Percentiles rank a stretch among this genome's conserved stretches.
Conservation (phyloP, 2,888 invertebrate genomes). For the Saturnia pavonia region DNA sequence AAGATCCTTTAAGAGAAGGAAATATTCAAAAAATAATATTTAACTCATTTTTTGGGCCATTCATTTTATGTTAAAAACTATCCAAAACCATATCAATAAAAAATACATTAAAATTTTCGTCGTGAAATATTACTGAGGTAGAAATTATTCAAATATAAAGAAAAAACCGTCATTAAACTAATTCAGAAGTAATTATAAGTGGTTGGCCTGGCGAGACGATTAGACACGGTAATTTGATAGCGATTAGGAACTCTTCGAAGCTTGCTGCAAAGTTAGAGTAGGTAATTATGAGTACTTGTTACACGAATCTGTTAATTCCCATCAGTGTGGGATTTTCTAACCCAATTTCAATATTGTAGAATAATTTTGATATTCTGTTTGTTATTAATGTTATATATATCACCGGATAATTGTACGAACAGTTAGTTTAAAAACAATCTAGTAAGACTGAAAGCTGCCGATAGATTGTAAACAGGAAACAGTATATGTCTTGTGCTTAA, state of each 20-base stretch:
- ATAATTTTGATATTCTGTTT: background rate
- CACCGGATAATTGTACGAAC: too few relatives aligned
- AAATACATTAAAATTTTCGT: constrained; percentile 39
- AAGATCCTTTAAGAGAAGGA: too few relatives aligned
- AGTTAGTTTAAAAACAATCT: too few relatives aligned
- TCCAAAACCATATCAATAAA: constrained; percentile 31
- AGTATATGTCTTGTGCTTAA: too few relatives aligned
- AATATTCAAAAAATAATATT: too few relatives aligned
- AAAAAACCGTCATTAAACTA: constrained; percentile 55
- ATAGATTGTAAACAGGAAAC: too few relatives aligned
- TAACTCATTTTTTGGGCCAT: too few relatives aligned
- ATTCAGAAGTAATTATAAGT: constrained; percentile 58
- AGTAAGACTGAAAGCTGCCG: too few relatives aligned
- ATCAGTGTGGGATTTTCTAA: background rate
- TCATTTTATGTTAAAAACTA: constrained; percentile 28
- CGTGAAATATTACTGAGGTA: constrained; percentile 33
- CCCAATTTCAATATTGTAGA: background rate
- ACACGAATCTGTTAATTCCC: too few relatives aligned
- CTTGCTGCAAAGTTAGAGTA: constrained; percentile 37
- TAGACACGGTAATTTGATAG: constrained; percentile 52
- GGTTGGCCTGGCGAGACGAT: constrained; percentile 42
- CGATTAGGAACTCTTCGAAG: constrained; percentile 45
- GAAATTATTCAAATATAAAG: constrained; percentile 32
- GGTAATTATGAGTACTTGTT: constrained; percentile 27
- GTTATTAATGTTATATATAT: too few relatives aligned